Evolutionary conservation across 2,797 vertebrate genomes (phyloP), one percentile per base, ranked within the genome.

Genomic region (Lepilemur septentrionalis): DNA sequence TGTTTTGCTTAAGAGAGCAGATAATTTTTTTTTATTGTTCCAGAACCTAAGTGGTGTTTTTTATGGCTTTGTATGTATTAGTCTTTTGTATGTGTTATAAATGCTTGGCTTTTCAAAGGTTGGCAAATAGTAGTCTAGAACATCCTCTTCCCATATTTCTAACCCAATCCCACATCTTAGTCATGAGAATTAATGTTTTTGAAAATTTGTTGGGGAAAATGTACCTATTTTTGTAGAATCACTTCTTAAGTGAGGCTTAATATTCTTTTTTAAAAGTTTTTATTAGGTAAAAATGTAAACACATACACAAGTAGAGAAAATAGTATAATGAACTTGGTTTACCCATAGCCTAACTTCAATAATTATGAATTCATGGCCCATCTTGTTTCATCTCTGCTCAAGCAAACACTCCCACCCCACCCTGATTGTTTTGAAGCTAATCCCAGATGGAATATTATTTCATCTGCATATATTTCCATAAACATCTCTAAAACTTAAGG

Each of bases 1-100:
- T 11, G 8, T 65, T 93, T 93, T 93, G 32, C 35, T 75, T 91
- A 48, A 69, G 52, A 87, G 86, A 94, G 59, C 59, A 65, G 80
- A 48, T 82, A 23, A 23, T 9, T 63, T 23, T 70, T 41, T 67
- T 30, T 38, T 57, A 84, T 63, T 92, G 12, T 78, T 79, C 72
- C 22, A 80, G 83, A 91, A 18, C 20, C 17, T 41, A 65, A 18
- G 13, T 67, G 30, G 5, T 61, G 0, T 59, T 83, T 86, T 91
- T 89, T 63, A 43, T 18, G 41, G 48, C 32, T 11, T 95, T 59
- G 11, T 55, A 43, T 15, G 0, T n/a, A 32, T 84, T 73, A 15
- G 8, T 65, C 43, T 82, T 20, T 87, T 46, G 15, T 78, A 50
- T 50, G 18, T 32, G 7, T 50, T 91, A 69, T 28, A 81, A 82